Evolutionary conservation across 2,113 vertebrate species (phyloP).

Genomic region (Zootoca vivipara): DNA sequence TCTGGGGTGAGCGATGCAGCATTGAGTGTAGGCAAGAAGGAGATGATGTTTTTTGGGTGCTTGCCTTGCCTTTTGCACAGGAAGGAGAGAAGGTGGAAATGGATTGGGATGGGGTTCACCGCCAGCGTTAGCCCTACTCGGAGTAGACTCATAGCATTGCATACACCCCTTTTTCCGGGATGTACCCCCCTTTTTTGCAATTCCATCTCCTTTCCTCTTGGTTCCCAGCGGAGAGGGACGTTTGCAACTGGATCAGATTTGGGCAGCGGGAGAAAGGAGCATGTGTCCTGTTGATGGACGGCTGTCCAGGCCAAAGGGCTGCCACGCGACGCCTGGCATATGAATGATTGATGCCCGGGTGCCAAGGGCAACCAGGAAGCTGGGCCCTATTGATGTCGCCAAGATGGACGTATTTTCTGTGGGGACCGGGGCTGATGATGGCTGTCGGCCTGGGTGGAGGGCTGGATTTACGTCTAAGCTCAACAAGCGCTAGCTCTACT

Average conservation of each 20-base stretch:
- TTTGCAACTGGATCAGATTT: neutral
- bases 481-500: too few relatives aligned
- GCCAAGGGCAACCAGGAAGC: neutral
- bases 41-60: neutral
- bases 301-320: too few relatives aligned
- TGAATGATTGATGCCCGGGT: slow-evolving; percentile 17
- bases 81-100: too few relatives aligned
- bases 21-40: neutral
- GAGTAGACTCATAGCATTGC: too few relatives aligned
- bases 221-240: neutral
- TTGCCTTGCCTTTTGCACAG: neutral
- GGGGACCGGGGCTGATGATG: too few relatives aligned
- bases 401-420: neutral
- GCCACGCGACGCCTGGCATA: neutral
- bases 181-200: neutral
- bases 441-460: too few relatives aligned
- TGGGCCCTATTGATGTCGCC: neutral
- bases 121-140: too few relatives aligned
- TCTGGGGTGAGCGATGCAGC: neutral
- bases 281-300: neutral
- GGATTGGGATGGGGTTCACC: neutral
- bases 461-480: too few relatives aligned
- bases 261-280: neutral
- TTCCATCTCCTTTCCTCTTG: neutral
- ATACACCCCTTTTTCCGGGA: neutral